These are phyloP conservation scores for Calephelis nemesis DNA, from an alignment of 1,140 invertebrate species.

Conservation along the genomic window DNA sequence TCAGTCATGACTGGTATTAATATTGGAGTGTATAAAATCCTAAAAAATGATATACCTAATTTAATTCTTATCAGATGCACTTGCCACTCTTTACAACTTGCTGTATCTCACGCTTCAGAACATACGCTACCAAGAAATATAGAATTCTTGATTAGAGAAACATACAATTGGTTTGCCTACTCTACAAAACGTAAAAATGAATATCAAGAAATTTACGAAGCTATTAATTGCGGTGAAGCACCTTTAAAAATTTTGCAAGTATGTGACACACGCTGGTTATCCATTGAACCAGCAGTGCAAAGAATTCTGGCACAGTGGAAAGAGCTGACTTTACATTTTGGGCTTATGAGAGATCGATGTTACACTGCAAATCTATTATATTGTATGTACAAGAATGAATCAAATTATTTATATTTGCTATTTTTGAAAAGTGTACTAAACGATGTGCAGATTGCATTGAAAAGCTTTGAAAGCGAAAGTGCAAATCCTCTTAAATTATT, in stretches of 20 bases:
- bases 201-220: slow-evolving; percentile 50
- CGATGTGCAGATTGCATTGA: slow-evolving; percentile 29
- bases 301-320: slow-evolving; percentile 44
- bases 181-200: slow-evolving; percentile 32
- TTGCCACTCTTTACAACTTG: slow-evolving; percentile 44
- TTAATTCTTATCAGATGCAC: slow-evolving; percentile 15
- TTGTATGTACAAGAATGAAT: slow-evolving; percentile 23
- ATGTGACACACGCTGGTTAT: slow-evolving; percentile 39
- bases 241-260: slow-evolving; percentile 54
- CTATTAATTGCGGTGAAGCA: slow-evolving; percentile 50
- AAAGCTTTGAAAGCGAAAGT: slow-evolving; percentile 34
- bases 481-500: background rate
- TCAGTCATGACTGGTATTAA: slow-evolving; percentile 7
- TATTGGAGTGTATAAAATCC: slow-evolving; percentile 7
- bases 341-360: slow-evolving; percentile 28
- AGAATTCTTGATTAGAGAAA: slow-evolving; percentile 39
- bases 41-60: slow-evolving; percentile 23
- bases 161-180: slow-evolving; percentile 38
- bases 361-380: slow-evolving; percentile 33
- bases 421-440: slow-evolving; percentile 30
- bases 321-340: slow-evolving; percentile 43
- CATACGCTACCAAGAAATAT: slow-evolving; percentile 34
- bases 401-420: slow-evolving; percentile 32
- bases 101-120: slow-evolving; percentile 35
- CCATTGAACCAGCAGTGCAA: slow-evolving; percentile 7